Evolutionary conservation across 2,797 vertebrate species (phyloP), one percentile per base, ranked within the genome.

Genomic region (Phylloscopus collybita): DNA sequence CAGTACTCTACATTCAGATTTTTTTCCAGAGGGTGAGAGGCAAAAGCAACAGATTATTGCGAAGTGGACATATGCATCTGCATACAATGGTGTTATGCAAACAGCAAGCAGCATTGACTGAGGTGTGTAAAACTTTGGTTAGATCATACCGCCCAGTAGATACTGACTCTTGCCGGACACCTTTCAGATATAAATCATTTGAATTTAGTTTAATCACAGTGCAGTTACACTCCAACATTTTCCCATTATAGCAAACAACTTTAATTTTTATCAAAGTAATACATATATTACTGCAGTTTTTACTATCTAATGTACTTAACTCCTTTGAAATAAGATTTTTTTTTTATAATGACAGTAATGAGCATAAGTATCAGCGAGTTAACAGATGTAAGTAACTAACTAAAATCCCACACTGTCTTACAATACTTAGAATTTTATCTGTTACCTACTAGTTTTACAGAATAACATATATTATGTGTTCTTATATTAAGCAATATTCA

Each of bases 171-270:
- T 99, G 99, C 98, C 98, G 98, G 98, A 98, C 98, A 99, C 99
- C 99, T 99, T 99, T 98, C 97, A 99, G 99, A 99, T 98, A 99
- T 98, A 99, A 99, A 99, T 93, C 98, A 97, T 98, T 98, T 97
- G 96, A 97, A 97, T 98, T 98, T 95, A 98, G 97, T 98, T 98
- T 97, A 97, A 98, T 97, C 93, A 97, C 84, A 97, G 75, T 94
- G 95, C 96, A 97, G 90, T 96, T 93, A 96, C 85, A 94, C 54
- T 75, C 69, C 96, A 94, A 91, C 95, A 97, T 88, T 93, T 97
- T 92, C 92, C 86, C 93, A 82, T 86, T 94, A 97, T 70, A 97
- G 94, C 93, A 98, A 96, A 88, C 70, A 96, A 93, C 90, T 89
- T 86, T 61, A 84, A 92, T 75, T 92, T 97, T 93, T 96, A 97